Evolutionary conservation across 2,888 invertebrate species (phyloP).

Genomic region (Camponotus fellah): DNA sequence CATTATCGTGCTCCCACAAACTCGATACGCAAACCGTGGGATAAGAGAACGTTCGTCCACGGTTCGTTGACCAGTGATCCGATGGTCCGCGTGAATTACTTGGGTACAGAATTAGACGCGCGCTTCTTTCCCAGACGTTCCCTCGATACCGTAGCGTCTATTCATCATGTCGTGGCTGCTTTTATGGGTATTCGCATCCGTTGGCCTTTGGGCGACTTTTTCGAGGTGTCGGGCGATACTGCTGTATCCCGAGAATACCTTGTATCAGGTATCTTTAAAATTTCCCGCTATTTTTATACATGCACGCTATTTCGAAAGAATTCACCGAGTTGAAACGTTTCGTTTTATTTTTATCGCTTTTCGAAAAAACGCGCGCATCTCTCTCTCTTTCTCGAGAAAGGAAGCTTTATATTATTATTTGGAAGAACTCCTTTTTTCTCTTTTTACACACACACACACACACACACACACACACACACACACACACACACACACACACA

Average conservation of each 20-base stretch:
- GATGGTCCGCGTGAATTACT: slow-evolving; percentile 78
- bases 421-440: no score
- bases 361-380: neutral
- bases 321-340: slow-evolving; percentile 11
- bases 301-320: slow-evolving; percentile 6
- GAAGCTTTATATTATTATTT: slow-evolving; percentile 9
- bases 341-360: slow-evolving; percentile 13
- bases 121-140: neutral
- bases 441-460: neutral
- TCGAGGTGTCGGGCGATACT: slow-evolving; percentile 73
- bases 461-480: no score
- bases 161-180: slow-evolving; percentile 54
- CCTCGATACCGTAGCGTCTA: neutral
- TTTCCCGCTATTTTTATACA: neutral
- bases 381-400: neutral
- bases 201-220: slow-evolving; percentile 47
- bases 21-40: slow-evolving; percentile 49
- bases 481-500: no score
- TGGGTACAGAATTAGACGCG: slow-evolving; percentile 71
- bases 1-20: slow-evolving; percentile 70
- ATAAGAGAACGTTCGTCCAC: slow-evolving; percentile 46
- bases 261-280: slow-evolving; percentile 79
- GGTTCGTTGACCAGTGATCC: slow-evolving; percentile 79
- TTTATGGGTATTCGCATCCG: neutral
- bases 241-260: slow-evolving; percentile 78